Conservation (phyloP, 2,113 vertebrate species). For the Brachyistius frenatus region DNA sequence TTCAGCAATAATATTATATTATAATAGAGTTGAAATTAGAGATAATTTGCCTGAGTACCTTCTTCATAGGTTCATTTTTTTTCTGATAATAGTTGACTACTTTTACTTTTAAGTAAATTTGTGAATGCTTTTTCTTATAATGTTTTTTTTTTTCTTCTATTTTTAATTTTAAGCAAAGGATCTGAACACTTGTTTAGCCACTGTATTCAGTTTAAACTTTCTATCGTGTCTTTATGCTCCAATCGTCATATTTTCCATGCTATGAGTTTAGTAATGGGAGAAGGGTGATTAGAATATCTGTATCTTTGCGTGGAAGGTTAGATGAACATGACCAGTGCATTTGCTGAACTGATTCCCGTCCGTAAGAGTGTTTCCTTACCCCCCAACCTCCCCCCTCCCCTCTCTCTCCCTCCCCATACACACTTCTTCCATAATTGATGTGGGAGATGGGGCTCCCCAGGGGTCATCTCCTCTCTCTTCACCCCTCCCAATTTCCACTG, state of each 20-base stretch:
- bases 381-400: not conserved
- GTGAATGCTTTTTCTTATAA: not conserved
- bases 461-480: constrained; percentile 68
- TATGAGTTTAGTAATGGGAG: not conserved
- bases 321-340: constrained; percentile 27
- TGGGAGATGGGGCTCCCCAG: constrained; percentile 73
- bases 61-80: too few relatives aligned
- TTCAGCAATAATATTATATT: too few relatives aligned
- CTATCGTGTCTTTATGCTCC: constrained; percentile 8
- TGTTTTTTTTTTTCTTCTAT: not conserved
- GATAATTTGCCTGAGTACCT: too few relatives aligned
- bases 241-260: constrained; percentile 10
- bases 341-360: constrained; percentile 34
- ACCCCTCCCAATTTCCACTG: constrained; percentile 68
- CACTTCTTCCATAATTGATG: constrained; percentile 80
- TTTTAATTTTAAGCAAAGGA: not conserved
- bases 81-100: too few relatives aligned
- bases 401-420: not conserved
- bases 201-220: not conserved
- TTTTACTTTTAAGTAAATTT: too few relatives aligned
- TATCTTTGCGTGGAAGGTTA: not conserved
- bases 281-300: constrained; percentile 12
- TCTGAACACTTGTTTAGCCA: not conserved
- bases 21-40: too few relatives aligned
- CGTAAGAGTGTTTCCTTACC: constrained; percentile 16